Percentiles rank a stretch among this genome's conserved stretches.
Evolutionary conservation across 2,113 vertebrate genomes (phyloP).

Genomic region (Acrocephalus arundinaceus): DNA sequence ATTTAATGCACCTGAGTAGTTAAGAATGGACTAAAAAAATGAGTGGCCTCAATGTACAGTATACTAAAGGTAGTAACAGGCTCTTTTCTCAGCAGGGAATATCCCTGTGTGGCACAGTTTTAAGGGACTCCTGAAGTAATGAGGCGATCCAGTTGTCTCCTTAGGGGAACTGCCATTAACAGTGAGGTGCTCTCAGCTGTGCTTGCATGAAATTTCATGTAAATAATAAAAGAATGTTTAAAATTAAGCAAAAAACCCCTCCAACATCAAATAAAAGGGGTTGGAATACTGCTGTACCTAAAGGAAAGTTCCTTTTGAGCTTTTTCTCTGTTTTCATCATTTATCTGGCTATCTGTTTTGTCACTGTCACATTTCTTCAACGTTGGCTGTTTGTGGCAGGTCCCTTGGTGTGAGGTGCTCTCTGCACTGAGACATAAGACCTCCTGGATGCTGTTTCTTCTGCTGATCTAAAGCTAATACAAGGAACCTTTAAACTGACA

Average conservation of each 20-base stretch:
- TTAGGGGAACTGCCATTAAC: neutral
- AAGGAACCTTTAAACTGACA: neutral
- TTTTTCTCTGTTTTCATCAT: neutral
- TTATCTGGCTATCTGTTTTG: neutral
- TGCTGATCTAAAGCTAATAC: neutral
- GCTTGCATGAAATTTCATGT: neutral
- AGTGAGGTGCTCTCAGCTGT: neutral
- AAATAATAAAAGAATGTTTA: neutral
- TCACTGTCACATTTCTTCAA: neutral
- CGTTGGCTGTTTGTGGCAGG: neutral
- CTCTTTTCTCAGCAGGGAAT: constrained; percentile 30
- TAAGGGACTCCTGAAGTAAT: neutral
- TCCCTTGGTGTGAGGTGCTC: neutral
- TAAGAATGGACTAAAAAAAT: neutral
- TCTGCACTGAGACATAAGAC: neutral
- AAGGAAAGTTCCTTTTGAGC: neutral
- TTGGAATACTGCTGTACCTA: neutral
- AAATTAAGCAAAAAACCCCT: neutral
- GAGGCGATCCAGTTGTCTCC: neutral
- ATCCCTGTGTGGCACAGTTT: neutral
- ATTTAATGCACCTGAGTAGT: constrained; percentile 3
- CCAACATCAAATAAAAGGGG: neutral
- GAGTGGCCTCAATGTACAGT: neutral
- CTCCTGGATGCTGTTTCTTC: neutral
- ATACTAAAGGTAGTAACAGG: neutral